Evolutionary conservation across 2,888 invertebrate species (phyloP), one percentile per base, ranked within the genome.

Genomic region (Sesamia inferens): DNA sequence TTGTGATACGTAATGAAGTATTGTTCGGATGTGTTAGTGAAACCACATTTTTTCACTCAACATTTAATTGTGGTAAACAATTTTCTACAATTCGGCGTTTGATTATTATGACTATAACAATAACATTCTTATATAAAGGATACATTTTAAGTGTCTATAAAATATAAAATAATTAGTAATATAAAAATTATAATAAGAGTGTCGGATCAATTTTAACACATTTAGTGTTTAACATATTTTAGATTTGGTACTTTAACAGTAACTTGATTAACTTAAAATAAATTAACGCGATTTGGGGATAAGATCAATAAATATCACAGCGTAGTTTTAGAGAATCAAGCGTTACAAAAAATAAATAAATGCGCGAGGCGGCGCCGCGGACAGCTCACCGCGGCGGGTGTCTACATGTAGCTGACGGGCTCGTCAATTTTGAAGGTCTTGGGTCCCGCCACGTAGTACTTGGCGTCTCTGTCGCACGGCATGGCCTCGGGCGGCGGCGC

Each of bases 401-500:
- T 39, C 81, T 88, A 91, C 8, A 85, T 80, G 80, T 84, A 86
- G 22, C 78, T 58, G 66, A 96, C 93, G 48, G 97, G 97, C 87
- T 96, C 96, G 93, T 97, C 97, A 76, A 97, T 97, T 88, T 97
- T 93, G 90, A 94, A 97, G 11, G 97, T 97, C 85, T 94, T 94
- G 44, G 97, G 96, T 5, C 96, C 95, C 75, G 96, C 92, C 81
- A 94, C 89, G 90, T 89, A 92, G 86, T 92, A 93, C 70, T 79
- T 77, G 66, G 88, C 87, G 86, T 92, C 86, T 11, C 70, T 24
- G 66, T 63, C 85, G 73, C 74, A 78, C 71, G 81, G 82, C 71
- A 82, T 68, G 76, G 78, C 69, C 61, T 70, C 77, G 71, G 67
- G 83, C 69, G 79, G 82, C 68, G 78, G 68, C 54, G 51, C 14